Percentiles rank a stretch among this genome's conserved stretches.
Evolutionary conservation across 2,113 vertebrate species (phyloP).

Genomic region (Thamnophis sirtalis): DNA sequence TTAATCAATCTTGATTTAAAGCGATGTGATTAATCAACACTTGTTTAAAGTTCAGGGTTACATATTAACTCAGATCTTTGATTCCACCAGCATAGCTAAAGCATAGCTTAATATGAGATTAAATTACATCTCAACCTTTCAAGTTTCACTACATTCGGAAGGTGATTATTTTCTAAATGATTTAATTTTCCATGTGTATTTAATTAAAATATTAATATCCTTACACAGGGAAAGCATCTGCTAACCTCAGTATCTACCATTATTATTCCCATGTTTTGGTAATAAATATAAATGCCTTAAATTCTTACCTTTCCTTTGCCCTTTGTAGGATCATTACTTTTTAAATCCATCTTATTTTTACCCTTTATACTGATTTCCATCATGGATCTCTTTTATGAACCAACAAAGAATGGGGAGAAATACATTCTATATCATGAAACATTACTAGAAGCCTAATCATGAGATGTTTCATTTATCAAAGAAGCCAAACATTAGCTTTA

Average conservation of each 20-base stretch:
- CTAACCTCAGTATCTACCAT: background rate
- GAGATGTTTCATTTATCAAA: constrained; percentile 54
- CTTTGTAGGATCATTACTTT: background rate
- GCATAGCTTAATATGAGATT: background rate
- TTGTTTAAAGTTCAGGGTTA: background rate
- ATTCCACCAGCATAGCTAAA: background rate
- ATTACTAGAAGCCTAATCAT: constrained; percentile 45
- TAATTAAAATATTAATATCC: background rate
- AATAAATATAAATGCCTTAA: background rate
- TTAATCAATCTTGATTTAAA: background rate
- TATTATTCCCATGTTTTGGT: background rate
- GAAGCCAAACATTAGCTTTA: constrained; percentile 59
- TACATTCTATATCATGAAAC: constrained; percentile 40
- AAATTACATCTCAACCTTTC: background rate
- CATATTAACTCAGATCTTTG: background rate
- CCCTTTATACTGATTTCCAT: constrained; percentile 54
- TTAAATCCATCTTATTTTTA: constrained; percentile 31
- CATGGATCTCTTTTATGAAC: constrained; percentile 47
- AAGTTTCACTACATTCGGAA: background rate
- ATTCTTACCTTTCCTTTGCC: constrained; percentile 1
- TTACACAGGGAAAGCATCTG: background rate
- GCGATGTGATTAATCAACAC: background rate
- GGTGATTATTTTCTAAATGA: background rate
- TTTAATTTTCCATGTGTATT: background rate
- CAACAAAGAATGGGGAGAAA: constrained; percentile 41